phyloP scores from a whole-genome alignment of 1,140 invertebrate genomes.

The Papilio dardanus region DNA sequence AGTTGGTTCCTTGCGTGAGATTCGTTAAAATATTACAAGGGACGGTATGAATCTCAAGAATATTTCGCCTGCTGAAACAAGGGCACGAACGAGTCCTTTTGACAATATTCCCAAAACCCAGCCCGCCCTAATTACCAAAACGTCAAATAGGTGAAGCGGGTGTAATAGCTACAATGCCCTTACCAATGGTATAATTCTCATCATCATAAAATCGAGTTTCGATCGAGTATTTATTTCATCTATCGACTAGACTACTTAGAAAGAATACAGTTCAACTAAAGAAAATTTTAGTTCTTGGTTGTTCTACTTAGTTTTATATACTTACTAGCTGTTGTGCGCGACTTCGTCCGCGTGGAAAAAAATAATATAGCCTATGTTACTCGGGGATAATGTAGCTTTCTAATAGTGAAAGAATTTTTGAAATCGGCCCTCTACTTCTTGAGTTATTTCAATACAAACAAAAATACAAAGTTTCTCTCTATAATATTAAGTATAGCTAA shows the following conservation, averaged over 20 bases:
- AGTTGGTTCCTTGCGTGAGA: background rate
- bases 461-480: too few relatives aligned
- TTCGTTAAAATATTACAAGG: slow-evolving; percentile 29
- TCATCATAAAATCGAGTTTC: slow-evolving; percentile 1
- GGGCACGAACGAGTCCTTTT: slow-evolving; percentile 37
- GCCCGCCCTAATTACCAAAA: slow-evolving; percentile 54
- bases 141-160: slow-evolving; percentile 62
- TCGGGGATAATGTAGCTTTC: too few relatives aligned
- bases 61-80: slow-evolving; percentile 35
- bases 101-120: slow-evolving; percentile 32
- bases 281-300: background rate
- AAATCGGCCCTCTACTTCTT: too few relatives aligned
- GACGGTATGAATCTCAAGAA: slow-evolving; percentile 29
- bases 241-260: background rate
- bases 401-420: too few relatives aligned
- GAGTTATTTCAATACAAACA: too few relatives aligned
- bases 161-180: slow-evolving; percentile 46
- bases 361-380: too few relatives aligned
- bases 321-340: too few relatives aligned
- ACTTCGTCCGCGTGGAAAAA: too few relatives aligned
- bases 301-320: background rate
- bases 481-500: too few relatives aligned
- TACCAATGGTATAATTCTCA: slow-evolving; percentile 41
- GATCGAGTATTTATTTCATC: background rate
- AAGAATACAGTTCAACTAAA: background rate